Conservation (phyloP, 2,113 vertebrate genomes). For the Platysteira castanea region DNA sequence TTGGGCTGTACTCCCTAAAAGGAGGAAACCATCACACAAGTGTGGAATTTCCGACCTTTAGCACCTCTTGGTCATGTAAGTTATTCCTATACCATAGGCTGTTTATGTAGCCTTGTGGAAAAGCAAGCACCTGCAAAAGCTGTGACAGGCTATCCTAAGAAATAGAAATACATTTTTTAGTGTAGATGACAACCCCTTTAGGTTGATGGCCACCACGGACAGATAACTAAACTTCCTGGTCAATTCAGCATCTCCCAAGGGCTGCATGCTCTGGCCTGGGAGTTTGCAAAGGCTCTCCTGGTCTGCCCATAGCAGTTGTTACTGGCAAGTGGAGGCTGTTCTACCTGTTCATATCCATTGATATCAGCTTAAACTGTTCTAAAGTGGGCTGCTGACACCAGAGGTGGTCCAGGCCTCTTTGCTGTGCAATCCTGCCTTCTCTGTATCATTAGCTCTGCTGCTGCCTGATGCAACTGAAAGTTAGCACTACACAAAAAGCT, state of each 20-base stretch:
- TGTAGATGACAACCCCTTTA: background rate
- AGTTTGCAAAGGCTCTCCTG: background rate
- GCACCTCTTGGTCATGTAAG: background rate
- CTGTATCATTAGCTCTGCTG: background rate
- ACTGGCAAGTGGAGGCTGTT: background rate
- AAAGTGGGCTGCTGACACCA: background rate
- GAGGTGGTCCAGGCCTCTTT: background rate
- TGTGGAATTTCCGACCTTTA: background rate
- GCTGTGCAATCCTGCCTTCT: background rate
- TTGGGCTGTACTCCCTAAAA: background rate
- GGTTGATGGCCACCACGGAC: background rate
- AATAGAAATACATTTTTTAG: background rate
- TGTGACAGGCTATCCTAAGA: background rate
- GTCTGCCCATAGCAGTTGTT: background rate
- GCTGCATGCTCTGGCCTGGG: background rate
- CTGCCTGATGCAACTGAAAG: background rate
- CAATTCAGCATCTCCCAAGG: background rate
- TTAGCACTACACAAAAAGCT: background rate
- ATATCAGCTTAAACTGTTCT: background rate
- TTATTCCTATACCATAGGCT: background rate
- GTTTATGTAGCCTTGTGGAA: background rate
- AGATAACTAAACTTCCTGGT: background rate
- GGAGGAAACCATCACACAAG: background rate
- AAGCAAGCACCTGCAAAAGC: background rate
- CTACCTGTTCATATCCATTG: background rate